Percentiles rank a stretch among this genome's conserved stretches.
Evolutionary conservation across 2,113 vertebrate genomes (phyloP).

Genomic region (Upupa epops): DNA sequence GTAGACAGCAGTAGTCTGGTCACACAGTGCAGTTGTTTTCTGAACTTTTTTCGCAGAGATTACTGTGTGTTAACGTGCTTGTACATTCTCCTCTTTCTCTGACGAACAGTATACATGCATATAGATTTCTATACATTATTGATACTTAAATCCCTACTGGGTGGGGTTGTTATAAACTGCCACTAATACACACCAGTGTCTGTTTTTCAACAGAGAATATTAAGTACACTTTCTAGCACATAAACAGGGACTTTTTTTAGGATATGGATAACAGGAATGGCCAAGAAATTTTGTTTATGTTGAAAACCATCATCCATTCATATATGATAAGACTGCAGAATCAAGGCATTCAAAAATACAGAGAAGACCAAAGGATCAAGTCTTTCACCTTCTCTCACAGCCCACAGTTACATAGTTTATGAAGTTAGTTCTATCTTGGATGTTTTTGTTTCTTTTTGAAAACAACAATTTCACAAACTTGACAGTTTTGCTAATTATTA

Average conservation of each 20-base stretch:
- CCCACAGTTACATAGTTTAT: neutral
- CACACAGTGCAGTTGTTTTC: neutral
- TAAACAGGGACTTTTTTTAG: no score
- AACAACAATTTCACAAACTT: neutral
- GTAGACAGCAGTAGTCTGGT: neutral
- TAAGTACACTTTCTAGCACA: neutral
- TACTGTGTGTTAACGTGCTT: neutral
- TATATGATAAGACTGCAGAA: neutral
- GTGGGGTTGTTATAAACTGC: neutral
- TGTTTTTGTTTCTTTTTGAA: neutral
- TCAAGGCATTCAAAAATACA: neutral
- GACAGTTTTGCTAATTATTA: neutral
- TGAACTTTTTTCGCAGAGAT: neutral
- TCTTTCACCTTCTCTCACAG: neutral
- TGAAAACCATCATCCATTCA: neutral
- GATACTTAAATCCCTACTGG: neutral
- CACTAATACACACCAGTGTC: neutral
- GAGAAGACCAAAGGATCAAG: neutral
- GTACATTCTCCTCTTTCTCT: neutral
- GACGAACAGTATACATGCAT: neutral
- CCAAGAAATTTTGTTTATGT: neutral
- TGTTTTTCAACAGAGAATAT: neutral
- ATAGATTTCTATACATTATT: neutral
- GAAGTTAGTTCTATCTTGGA: neutral
- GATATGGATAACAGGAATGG: neutral